Percentiles rank a stretch among this genome's conserved stretches.
Conservation (phyloP, 2,797 vertebrate genomes). For the Peromyscus attwateri region DNA sequence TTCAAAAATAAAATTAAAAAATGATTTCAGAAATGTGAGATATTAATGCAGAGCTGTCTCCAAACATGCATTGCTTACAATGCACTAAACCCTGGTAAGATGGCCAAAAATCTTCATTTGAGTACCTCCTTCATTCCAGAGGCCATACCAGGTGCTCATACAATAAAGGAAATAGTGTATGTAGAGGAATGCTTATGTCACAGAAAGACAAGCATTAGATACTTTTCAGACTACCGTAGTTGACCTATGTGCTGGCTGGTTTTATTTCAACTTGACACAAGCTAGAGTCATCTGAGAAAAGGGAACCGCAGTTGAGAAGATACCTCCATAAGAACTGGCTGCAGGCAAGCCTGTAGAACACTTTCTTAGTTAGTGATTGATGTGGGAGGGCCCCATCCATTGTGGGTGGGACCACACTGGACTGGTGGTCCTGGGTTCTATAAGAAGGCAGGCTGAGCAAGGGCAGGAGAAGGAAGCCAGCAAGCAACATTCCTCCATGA, state of each 20-base stretch:
- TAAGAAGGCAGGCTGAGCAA: background rate
- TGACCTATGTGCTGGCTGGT: background rate
- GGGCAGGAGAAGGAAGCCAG: background rate
- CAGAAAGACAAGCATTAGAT: background rate
- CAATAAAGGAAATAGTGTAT: background rate
- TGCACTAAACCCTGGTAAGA: background rate
- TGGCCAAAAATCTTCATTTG: background rate
- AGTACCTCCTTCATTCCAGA: background rate
- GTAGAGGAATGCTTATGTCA: background rate
- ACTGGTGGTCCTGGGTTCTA: background rate
- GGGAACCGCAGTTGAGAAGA: background rate
- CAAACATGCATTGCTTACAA: background rate
- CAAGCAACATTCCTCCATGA: background rate
- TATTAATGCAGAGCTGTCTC: background rate
- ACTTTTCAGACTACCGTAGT: background rate
- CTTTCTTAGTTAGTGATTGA: background rate
- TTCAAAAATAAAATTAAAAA: background rate
- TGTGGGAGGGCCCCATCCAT: too few relatives aligned
- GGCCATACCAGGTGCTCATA: background rate
- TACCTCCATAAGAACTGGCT: background rate
- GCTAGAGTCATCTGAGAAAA: background rate
- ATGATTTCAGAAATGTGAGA: background rate
- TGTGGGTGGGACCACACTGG: too few relatives aligned
- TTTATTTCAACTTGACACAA: background rate
- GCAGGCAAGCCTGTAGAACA: background rate